These are phyloP conservation scores for Achlya flavicornis DNA, from an alignment of 2,888 invertebrate species.

Conservation along the genomic window DNA sequence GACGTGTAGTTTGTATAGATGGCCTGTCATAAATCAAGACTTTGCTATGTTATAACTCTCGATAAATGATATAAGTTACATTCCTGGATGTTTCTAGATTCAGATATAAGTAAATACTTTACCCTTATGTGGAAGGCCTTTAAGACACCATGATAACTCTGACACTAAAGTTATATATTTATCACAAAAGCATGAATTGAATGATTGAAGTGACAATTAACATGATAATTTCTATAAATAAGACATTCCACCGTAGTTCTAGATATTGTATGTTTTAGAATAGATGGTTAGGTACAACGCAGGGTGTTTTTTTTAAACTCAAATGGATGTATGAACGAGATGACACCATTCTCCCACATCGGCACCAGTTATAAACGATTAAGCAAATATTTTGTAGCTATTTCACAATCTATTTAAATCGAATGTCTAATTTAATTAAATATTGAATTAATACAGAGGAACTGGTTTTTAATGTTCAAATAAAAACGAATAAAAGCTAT, in stretches of 20 bases:
- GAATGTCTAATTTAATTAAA: no score
- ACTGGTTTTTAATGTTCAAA: no score
- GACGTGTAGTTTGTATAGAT: no score
- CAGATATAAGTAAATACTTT: neutral
- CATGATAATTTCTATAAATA: constrained; percentile 1
- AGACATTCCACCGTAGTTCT: neutral
- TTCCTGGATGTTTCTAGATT: constrained; percentile 5
- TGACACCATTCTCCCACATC: neutral
- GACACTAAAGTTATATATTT: neutral
- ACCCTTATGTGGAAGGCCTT: neutral
- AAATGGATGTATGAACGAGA: neutral
- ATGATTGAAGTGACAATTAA: neutral
- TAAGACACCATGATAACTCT: neutral
- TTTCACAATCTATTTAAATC: neutral
- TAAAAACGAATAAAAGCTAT: no score
- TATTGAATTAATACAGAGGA: no score
- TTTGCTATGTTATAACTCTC: neutral
- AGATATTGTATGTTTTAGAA: neutral
- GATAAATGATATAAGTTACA: neutral
- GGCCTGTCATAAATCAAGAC: neutral
- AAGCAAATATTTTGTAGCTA: neutral
- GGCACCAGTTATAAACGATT: neutral
- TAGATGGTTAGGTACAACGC: neutral
- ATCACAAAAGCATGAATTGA: neutral
- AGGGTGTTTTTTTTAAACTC: no score